These are phyloP conservation scores for Brevipalpus yothersi DNA, from an alignment of 1,140 invertebrate genomes.

Conservation along the genomic window DNA sequence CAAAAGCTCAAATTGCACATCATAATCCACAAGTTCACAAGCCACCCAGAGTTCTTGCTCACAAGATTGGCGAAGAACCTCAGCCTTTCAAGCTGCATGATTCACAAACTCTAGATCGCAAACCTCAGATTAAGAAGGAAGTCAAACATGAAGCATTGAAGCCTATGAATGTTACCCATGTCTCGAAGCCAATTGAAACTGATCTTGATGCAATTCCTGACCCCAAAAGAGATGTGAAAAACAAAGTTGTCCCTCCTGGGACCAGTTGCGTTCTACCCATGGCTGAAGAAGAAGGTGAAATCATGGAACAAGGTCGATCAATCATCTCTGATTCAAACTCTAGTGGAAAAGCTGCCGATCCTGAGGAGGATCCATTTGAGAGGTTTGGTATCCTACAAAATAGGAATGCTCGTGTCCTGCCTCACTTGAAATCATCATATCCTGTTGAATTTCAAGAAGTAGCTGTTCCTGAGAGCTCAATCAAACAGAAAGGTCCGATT, in stretches of 20 bases:
- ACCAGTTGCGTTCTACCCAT: neutral
- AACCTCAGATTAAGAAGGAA: neutral
- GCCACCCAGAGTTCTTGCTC: neutral
- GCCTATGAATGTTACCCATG: neutral
- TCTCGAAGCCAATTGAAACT: neutral
- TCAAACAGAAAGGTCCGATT: neutral
- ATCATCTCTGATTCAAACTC: neutral
- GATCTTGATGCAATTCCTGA: neutral
- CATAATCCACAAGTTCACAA: neutral
- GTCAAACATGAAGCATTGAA: neutral
- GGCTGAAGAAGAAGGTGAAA: constrained; percentile 46
- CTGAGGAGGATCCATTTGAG: constrained; percentile 3
- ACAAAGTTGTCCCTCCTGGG: neutral
- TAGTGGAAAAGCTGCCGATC: neutral
- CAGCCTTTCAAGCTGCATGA: neutral
- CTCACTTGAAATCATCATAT: constrained; percentile 67
- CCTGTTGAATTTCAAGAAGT: constrained; percentile 47
- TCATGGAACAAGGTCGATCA: constrained; percentile 35
- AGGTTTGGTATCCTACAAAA: constrained; percentile 43
- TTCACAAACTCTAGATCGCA: neutral
- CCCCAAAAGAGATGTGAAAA: neutral
- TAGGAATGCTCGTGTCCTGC: constrained; percentile 57
- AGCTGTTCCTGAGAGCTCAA: neutral
- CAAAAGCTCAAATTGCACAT: neutral
- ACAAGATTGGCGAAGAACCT: neutral